Evolutionary conservation across 2,888 invertebrate species (phyloP), one percentile per base, ranked within the genome.

Genomic region (Carabus problematicus): DNA sequence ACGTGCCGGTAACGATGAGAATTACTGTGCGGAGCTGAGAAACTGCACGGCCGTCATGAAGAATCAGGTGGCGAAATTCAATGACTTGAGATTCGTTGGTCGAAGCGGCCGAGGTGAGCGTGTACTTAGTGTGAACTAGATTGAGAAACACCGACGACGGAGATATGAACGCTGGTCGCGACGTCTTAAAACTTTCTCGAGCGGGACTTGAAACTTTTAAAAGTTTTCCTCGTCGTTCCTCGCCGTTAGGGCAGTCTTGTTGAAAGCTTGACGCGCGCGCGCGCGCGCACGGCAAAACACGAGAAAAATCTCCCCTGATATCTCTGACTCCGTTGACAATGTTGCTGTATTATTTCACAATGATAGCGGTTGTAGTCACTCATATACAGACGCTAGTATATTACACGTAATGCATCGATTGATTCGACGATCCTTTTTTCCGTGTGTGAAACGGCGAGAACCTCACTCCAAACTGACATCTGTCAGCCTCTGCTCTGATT

Each of bases 21-120:
- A 97, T 84, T 95, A 91, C 80, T 95, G 94, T 78, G 97, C 95
- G 1, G 97, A 98, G 81, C 84, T 97, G 74, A 85, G 96, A 77
- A 98, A 98, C 84, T 92, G 91, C 76, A 92, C 94, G 12, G 95
- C 97, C 0, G 92, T 95, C 72, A 95, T 97, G 93, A 96, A 96
- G 84, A 96, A 97, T 81, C 95, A 97, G 82, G 94, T 97, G 74
- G 98, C 98, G 64, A 96, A 96, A 85, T 98, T 98, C 84, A 97
- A 96, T 81, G 98, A 98, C 85, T 87, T 98, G 70, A 87, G 98
- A 81, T 98, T 98, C 84, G 96, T 98, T 76, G 98, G 98, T 58
- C 87, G 97, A 76, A 97, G 97, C 80, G 98, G 98, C 64, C 86
- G 98, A 88, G 98, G 98, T 97, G 80, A 91, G 90, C n/a, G n/a